Base-by-base conservation (phyloP, 2,113 vertebrate species). In the Pagrus major region DNA sequence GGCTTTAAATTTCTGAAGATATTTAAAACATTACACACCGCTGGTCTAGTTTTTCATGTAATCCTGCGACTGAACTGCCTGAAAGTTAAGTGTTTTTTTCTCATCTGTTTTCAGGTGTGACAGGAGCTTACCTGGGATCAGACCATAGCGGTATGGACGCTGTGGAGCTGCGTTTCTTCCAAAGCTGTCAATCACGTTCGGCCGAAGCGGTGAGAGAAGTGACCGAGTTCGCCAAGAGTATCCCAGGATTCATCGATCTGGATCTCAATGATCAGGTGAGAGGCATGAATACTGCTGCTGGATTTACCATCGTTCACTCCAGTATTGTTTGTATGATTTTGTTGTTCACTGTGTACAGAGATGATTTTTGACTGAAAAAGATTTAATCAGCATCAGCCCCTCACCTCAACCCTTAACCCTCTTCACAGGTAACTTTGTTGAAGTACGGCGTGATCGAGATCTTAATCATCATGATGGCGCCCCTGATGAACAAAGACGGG, bases 401-500 rank as follows among this genome's bases (percentile, higher is more conserved):
- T 46, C 10, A 21, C 0, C 4, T 9, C 9, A 14, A 64, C 23
- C 25, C 35, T 31, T 18, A 52, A 6, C 9, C 9, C 18, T 55
- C 71, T 52, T 69, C 35, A 18, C 71, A 94, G 93, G 98, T 99
- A 44, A 99, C 98, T 68, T 96, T 99, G 58, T 95, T 99, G 47
- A 99, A 99, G 75, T 99, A 99, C 0, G 98, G 97, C 0, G 98
- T 99, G 78, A 98, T 99, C 0, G 98, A 99, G 93, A 96, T 99
- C 88, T 94, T 99, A 71, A 99, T 97, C 51, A 98, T 97, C 14
- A 97, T 99, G 95, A 96, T 98, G 96, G 94, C 98, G 0, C 98
- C 98, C 0, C 94, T 99, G 87, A 99, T 99, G 98, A 99, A 99
- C 91, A 99, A 99, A 81, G 98, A 99, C 3, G 98, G 98, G 35